Evolutionary conservation across 2,888 invertebrate species (phyloP).

Genomic region (Abrostola triplasia): DNA sequence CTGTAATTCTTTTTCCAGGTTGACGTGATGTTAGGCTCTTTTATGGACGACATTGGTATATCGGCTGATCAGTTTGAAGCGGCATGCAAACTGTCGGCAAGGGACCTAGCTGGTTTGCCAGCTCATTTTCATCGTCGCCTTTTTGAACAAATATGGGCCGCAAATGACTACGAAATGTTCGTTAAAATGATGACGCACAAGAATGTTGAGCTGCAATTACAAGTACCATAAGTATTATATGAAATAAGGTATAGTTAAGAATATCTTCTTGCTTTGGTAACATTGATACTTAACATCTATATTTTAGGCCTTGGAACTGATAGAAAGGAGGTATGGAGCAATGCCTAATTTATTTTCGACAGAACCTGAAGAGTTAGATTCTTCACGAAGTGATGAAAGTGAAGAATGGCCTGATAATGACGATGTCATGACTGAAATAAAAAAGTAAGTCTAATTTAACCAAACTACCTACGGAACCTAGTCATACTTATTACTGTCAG

Average conservation of each 20-base stretch:
- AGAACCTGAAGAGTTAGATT: constrained; percentile 75
- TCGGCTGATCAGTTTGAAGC: constrained; percentile 95
- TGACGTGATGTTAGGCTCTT: constrained; percentile 96
- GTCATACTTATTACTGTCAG: too few relatives aligned
- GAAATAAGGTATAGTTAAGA: too few relatives aligned
- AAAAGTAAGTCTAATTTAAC: constrained; percentile 86
- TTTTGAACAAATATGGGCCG: constrained; percentile 95
- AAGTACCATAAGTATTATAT: constrained; percentile 63
- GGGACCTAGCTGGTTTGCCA: constrained; percentile 83
- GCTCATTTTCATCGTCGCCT: constrained; percentile 89
- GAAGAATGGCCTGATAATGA: constrained; percentile 83
- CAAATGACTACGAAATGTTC: constrained; percentile 96
- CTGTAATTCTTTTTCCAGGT: constrained; percentile 84
- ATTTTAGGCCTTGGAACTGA: constrained; percentile 93
- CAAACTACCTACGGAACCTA: too few relatives aligned
- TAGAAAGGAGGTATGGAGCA: constrained; percentile 92
- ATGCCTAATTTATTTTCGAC: constrained; percentile 90
- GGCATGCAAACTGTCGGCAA: constrained; percentile 90
- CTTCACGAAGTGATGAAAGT: constrained; percentile 73
- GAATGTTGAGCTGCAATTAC: constrained; percentile 96
- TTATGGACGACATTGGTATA: constrained; percentile 97
- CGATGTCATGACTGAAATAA: constrained; percentile 89
- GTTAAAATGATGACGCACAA: constrained; percentile 97
- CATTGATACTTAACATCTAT: not conserved
- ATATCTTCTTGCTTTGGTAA: too few relatives aligned